Evolutionary conservation across 2,797 vertebrate genomes (phyloP).

Genomic region (Sternotherus odoratus): DNA sequence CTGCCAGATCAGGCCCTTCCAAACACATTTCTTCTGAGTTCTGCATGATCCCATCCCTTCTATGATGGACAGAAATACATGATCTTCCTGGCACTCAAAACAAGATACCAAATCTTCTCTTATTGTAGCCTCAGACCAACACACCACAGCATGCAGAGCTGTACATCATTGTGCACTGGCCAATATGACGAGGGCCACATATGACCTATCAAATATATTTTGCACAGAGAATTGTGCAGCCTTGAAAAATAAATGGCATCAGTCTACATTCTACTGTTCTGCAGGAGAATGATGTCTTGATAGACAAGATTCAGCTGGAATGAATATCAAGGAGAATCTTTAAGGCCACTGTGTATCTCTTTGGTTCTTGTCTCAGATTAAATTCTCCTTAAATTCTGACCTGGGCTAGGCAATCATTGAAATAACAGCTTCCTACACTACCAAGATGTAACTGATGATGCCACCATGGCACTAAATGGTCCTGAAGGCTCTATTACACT

Average conservation of each 20-base stretch:
- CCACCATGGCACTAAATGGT: background rate
- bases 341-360: background rate
- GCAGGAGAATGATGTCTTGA: background rate
- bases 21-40: background rate
- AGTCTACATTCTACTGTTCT: background rate
- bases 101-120: background rate
- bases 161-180: background rate
- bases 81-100: background rate
- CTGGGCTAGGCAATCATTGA: background rate
- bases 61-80: background rate
- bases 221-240: background rate
- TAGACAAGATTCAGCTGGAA: background rate
- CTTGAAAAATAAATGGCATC: background rate
- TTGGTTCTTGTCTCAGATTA: background rate
- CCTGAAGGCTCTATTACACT: background rate
- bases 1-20: background rate
- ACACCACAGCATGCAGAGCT: background rate
- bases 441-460: background rate
- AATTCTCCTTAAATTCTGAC: background rate
- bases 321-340: background rate
- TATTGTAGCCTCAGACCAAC: background rate
- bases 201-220: background rate
- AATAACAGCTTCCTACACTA: background rate
- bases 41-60: background rate
- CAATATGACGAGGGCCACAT: background rate